These are phyloP conservation scores for Sternotherus odoratus DNA, from an alignment of 2,797 vertebrate species.

Conservation along the genomic window DNA sequence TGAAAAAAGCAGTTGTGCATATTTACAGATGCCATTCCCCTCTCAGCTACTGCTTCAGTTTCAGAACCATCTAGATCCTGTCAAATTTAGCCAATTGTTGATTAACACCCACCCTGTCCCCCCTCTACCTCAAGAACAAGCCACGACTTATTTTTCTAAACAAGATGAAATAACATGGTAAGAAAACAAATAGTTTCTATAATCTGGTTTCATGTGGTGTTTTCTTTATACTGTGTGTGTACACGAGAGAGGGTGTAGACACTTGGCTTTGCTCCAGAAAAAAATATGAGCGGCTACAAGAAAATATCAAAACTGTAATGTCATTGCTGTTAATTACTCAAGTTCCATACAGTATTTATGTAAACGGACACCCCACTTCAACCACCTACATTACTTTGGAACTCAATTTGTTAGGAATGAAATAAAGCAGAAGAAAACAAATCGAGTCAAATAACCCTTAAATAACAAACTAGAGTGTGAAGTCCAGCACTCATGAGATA, in stretches of 20 bases:
- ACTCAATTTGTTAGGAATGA: conserved; percentile 13
- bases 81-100: not conserved
- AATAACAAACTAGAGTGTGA: conserved; percentile 66
- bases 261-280: conserved; percentile 48
- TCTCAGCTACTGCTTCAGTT: accelerated
- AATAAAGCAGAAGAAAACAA: conserved; percentile 48
- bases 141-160: not conserved
- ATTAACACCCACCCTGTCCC: not conserved
- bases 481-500: conserved; percentile 40
- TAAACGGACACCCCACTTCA: conserved; percentile 50
- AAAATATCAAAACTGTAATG: conserved; percentile 55
- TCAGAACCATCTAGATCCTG: not conserved
- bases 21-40: not conserved
- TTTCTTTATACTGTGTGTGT: not conserved
- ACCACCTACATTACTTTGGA: conserved; percentile 54
- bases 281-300: conserved; percentile 46
- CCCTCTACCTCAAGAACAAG: not conserved
- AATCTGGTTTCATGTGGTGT: not conserved
- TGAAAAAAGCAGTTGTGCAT: not conserved
- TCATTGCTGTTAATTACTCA: conserved; percentile 40
- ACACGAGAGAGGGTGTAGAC: conserved; percentile 5
- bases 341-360: conserved; percentile 43
- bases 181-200: conserved; percentile 35
- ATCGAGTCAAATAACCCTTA: conserved; percentile 62
- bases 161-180: not conserved